Conservation (phyloP, 23 tunicate genomes). For the Diplosoma virens region DNA sequence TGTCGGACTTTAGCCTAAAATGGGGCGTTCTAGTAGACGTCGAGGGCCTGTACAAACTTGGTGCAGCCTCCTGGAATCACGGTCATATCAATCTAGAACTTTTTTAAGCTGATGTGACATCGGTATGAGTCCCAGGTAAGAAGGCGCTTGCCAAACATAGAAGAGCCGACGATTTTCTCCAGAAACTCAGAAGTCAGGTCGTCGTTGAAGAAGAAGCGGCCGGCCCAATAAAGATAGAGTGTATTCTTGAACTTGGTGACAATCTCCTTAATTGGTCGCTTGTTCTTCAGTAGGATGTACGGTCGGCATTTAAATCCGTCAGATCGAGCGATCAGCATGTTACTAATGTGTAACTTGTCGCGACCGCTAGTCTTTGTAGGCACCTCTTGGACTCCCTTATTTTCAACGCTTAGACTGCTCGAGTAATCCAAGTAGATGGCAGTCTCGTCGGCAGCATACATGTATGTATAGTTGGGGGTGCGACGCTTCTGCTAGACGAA, state of each 20-base stretch:
- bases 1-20: constrained; percentile 11
- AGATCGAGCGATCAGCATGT: constrained; percentile 16
- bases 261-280: too few species aligned
- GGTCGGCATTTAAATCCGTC: not conserved
- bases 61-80: too few species aligned
- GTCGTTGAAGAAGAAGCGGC: too few species aligned
- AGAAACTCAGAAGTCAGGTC: too few species aligned
- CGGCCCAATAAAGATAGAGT: not conserved
- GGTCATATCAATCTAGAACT: too few species aligned
- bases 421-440: constrained; percentile 18
- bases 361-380: constrained; percentile 17
- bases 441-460: too few species aligned
- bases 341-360: constrained; percentile 8
- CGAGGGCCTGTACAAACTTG: not conserved
- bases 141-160: constrained; percentile 16
- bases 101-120: not conserved
- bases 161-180: constrained; percentile 12
- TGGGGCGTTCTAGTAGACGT: constrained; percentile 18
- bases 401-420: too few species aligned
- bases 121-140: constrained; percentile 15
- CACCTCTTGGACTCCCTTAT: constrained; percentile 21
- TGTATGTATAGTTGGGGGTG: too few species aligned
- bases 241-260: constrained; percentile 11
- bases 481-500: not conserved
- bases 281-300: too few species aligned